Evolutionary conservation across 2,113 vertebrate species (phyloP), one percentile per base, ranked within the genome.

Genomic region (Blennius ocellaris): DNA sequence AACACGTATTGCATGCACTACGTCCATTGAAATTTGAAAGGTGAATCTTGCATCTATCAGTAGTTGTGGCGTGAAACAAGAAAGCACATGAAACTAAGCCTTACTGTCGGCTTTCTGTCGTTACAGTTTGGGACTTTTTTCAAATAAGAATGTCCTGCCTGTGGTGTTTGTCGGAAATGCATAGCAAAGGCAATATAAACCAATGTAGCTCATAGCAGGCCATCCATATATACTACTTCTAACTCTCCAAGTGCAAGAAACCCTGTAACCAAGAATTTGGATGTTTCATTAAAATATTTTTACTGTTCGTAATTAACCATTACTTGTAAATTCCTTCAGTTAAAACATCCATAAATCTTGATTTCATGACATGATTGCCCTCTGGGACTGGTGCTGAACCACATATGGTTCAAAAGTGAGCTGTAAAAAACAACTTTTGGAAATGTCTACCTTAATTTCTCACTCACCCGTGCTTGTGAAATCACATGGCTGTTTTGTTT

Each of bases 341-440:
- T 69, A 55, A 56, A 53, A 66, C 40, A 14, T 57, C 70, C 69
- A 50, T 69, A 83, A 76, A 81, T 78, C 54, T 49, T 8, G 17
- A 81, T 81, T 83, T 69, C 38, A 66, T 48, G 55, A 51, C 30
- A 68, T 52, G 11, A 51, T 66, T 66, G 61, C 44, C 48, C 4
- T 75, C 14, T 37, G 21, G 7, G 36, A 65, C 51, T 53, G 62
- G 30, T 16, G 11, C 67, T 78, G 78, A 83, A 76, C 54, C 38
- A 8, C 51, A 65, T 6, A 37, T 21, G 5, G 15, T 69, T 12
- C 53, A 45, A 6, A 47, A 54, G 66, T 72, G 44, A 61, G 43
- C 8, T 38, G 14, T 15, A 5, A 54, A 59, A 10, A 5, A 6
- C 10, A 11, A 16, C 17, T 51, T 12, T 47, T 41, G 17, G 50